Evolutionary conservation across 1,140 invertebrate species (phyloP).

Genomic region (Macrotrachela quadricornifera): DNA sequence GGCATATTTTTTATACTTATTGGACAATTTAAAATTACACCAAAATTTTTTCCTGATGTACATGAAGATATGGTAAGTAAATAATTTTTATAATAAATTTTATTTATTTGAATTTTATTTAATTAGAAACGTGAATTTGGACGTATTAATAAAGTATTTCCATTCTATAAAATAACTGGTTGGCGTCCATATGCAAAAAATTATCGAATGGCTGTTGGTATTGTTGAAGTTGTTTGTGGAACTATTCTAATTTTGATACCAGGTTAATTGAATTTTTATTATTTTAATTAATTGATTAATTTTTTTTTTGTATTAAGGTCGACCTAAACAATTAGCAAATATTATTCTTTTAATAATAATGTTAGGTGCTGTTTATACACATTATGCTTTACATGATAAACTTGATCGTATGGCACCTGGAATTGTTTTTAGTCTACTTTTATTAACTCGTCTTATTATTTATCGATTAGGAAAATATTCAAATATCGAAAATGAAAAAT

Average conservation of each 20-base stretch:
- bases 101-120: conserved; percentile 13
- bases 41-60: conserved; percentile 70
- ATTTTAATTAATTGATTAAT: conserved; percentile 10
- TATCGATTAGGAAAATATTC: conserved; percentile 10
- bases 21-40: conserved; percentile 70
- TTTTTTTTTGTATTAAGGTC: conserved; percentile 45
- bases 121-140: conserved; percentile 85
- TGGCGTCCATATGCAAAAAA: conserved; percentile 48
- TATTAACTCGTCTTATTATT: conserved; percentile 68
- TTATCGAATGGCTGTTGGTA: conserved; percentile 65
- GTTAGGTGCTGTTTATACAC: conserved; percentile 68
- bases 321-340: conserved; percentile 69
- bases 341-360: conserved; percentile 55
- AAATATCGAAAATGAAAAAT: too few species aligned
- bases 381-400: conserved; percentile 71
- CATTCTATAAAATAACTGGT: conserved; percentile 38
- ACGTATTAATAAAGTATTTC: conserved; percentile 86
- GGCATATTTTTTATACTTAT: conserved; percentile 87
- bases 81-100: not conserved
- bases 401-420: conserved; percentile 74
- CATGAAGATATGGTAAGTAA: conserved; percentile 83
- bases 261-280: not conserved
- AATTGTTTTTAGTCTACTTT: conserved; percentile 78
- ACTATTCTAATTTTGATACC: conserved; percentile 42
- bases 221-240: conserved; percentile 68